Evolutionary conservation across 2,888 invertebrate species (phyloP).

Genomic region (Nomada fabriciana): DNA sequence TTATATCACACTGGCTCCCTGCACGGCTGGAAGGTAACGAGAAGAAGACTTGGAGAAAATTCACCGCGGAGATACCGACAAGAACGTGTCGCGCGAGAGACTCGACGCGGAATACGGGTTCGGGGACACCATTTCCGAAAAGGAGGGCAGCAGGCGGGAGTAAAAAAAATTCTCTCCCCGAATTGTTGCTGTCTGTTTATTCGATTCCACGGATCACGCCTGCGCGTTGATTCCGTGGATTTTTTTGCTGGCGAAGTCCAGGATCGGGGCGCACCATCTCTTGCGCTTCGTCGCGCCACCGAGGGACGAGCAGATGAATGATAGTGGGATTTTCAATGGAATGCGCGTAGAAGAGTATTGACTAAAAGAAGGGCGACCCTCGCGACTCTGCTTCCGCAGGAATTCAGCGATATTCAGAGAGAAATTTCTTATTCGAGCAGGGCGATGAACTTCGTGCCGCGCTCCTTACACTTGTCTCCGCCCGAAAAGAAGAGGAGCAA

Average conservation of each 20-base stretch:
- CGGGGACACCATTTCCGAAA: slow-evolving; percentile 46
- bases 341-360: neutral
- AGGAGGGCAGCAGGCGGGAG: slow-evolving; percentile 49
- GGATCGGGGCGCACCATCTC: slow-evolving; percentile 20
- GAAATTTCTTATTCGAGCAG: too few relatives aligned
- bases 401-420: too few relatives aligned
- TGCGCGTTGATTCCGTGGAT: slow-evolving; percentile 46
- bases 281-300: slow-evolving; percentile 14
- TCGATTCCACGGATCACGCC: slow-evolving; percentile 60
- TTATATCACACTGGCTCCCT: neutral
- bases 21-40: too few relatives aligned
- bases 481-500: too few relatives aligned
- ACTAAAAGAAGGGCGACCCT: neutral
- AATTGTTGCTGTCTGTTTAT: slow-evolving; percentile 55
- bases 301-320: slow-evolving; percentile 12
- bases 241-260: slow-evolving; percentile 20
- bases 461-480: neutral
- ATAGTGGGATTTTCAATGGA: neutral
- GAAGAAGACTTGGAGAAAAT: neutral
- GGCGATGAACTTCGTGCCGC: neutral
- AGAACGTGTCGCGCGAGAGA: neutral
- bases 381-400: too few relatives aligned
- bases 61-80: neutral
- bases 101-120: slow-evolving; percentile 9
- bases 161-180: slow-evolving; percentile 48